phyloP scores from a whole-genome alignment of 2,888 invertebrate species.

The Conops quadrifasciatus region DNA sequence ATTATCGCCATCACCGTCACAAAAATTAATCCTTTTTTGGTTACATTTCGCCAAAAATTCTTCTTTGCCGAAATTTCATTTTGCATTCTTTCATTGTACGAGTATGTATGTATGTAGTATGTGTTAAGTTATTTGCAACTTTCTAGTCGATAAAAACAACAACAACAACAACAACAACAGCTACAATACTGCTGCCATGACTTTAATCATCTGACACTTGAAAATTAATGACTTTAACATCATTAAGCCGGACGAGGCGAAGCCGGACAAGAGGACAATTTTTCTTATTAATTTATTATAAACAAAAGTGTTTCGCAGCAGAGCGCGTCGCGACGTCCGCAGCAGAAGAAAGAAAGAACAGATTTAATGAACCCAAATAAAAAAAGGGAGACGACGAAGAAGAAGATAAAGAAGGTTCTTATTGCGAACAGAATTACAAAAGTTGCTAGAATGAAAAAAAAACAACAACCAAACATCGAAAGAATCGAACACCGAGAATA shows the following conservation, averaged over 20 bases:
- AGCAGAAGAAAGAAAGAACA: not conserved
- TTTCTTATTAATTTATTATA: slow-evolving; percentile 9
- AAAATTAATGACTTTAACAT: slow-evolving; percentile 23
- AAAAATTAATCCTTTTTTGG: no score
- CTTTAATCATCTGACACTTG: slow-evolving; percentile 27
- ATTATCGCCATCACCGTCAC: no score
- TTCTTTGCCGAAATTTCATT: no score
- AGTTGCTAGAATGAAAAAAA: not conserved
- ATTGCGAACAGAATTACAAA: not conserved
- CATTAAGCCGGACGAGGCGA: slow-evolving; percentile 8
- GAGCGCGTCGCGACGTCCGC: not conserved
- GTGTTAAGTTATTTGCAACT: not conserved
- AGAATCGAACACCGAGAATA: slow-evolving; percentile 16
- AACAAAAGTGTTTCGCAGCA: not conserved
- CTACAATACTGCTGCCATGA: not conserved
- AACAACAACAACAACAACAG: slow-evolving; percentile 9
- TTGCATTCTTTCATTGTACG: no score
- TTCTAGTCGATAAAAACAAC: slow-evolving; percentile 8
- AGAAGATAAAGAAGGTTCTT: not conserved
- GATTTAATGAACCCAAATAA: not conserved
- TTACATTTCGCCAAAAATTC: no score
- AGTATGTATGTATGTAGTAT: no score
- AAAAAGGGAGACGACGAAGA: not conserved
- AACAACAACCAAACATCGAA: not conserved
- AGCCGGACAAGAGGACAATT: slow-evolving; percentile 10